These are phyloP conservation scores for Bombus confusus DNA, from an alignment of 1,140 invertebrate genomes.

Conservation along the genomic window DNA sequence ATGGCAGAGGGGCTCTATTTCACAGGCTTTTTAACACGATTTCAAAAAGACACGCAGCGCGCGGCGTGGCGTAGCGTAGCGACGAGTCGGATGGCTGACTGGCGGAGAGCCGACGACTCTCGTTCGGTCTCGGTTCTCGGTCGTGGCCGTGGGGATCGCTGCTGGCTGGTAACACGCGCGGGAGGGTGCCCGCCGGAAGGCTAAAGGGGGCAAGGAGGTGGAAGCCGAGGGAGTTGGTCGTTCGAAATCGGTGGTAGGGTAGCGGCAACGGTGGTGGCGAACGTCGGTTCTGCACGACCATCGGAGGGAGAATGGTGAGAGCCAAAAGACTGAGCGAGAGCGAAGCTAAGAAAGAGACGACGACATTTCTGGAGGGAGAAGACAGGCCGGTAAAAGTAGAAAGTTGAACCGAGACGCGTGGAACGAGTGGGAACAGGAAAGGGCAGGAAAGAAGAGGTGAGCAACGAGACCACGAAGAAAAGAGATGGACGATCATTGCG, in stretches of 20 bases:
- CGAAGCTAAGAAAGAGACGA: slow-evolving; percentile 10
- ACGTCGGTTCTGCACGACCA: slow-evolving; percentile 53
- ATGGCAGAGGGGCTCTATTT: slow-evolving; percentile 47
- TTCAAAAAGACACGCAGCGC: slow-evolving; percentile 72
- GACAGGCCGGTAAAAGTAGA: neutral
- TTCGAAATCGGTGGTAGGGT: slow-evolving; percentile 65
- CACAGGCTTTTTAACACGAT: slow-evolving; percentile 50
- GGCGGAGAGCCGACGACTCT: slow-evolving; percentile 77
- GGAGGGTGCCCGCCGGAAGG: slow-evolving; percentile 57
- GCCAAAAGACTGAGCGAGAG: slow-evolving; percentile 7
- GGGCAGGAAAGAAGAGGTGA: slow-evolving; percentile 4
- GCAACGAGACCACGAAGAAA: slow-evolving; percentile 1
- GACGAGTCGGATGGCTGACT: slow-evolving; percentile 80
- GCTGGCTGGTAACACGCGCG: slow-evolving; percentile 70
- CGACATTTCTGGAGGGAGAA: neutral
- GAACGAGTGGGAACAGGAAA: slow-evolving; percentile 8
- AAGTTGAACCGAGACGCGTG: slow-evolving; percentile 39
- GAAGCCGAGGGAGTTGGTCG: slow-evolving; percentile 62
- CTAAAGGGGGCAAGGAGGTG: slow-evolving; percentile 62
- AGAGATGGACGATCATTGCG: slow-evolving; percentile 36
- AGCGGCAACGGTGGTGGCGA: slow-evolving; percentile 61
- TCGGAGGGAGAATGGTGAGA: slow-evolving; percentile 30
- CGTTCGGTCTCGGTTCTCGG: slow-evolving; percentile 75
- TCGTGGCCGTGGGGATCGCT: slow-evolving; percentile 75
- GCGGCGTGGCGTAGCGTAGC: slow-evolving; percentile 77